Conservation (phyloP, 1,140 invertebrate genomes). For the Frieseomelitta varia region DNA sequence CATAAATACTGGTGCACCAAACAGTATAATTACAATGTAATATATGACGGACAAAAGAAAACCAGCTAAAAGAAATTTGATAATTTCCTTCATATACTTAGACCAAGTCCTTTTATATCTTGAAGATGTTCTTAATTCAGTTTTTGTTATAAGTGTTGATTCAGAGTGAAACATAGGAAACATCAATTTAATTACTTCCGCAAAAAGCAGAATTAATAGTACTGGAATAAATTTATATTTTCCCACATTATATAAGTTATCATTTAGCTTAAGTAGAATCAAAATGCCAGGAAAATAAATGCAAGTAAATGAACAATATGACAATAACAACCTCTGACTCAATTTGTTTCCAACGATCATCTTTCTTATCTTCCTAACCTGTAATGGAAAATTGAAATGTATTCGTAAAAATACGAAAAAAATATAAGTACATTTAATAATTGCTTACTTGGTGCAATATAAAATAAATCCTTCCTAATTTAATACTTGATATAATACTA, state of each 20-base stretch:
- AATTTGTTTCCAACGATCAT: conserved; percentile 54
- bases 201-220: conserved; percentile 75
- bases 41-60: conserved; percentile 79
- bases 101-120: conserved; percentile 68
- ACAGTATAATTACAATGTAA: conserved; percentile 87
- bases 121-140: conserved; percentile 55
- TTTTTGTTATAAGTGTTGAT: conserved; percentile 56
- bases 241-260: conserved; percentile 77
- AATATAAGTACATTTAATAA: neutral
- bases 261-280: conserved; percentile 74
- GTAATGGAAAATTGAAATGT: neutral
- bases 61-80: conserved; percentile 74
- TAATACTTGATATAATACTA: neutral
- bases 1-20: conserved; percentile 87
- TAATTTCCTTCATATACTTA: conserved; percentile 69
- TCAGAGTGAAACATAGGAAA: conserved; percentile 73
- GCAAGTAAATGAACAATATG: conserved; percentile 77
- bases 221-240: conserved; percentile 76
- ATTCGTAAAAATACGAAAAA: neutral
- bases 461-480: neutral
- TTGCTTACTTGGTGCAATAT: conserved; percentile 6
- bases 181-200: conserved; percentile 75
- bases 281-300: conserved; percentile 79
- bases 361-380: conserved; percentile 15
- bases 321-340: conserved; percentile 74